A percentile compares a stretch with the other conserved stretches of the same genome.
Conservation (phyloP, 2,113 vertebrate genomes). For the Cettia cetti region DNA sequence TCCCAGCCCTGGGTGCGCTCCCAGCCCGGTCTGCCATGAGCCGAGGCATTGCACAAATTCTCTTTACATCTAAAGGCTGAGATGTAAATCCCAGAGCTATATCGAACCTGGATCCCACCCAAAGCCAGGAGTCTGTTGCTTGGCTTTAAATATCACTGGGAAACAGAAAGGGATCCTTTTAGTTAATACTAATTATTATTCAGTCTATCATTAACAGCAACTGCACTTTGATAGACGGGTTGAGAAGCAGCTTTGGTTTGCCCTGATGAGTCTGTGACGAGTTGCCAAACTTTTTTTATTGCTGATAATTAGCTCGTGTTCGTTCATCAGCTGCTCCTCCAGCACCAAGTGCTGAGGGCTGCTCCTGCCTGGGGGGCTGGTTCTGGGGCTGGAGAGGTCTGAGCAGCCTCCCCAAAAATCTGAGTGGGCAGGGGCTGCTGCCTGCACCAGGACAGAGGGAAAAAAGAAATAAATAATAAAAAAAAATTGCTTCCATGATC, state of each 20-base stretch:
- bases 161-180: background rate
- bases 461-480: background rate
- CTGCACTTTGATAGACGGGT: background rate
- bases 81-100: background rate
- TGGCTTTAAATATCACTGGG: background rate
- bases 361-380: background rate
- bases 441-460: background rate
- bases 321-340: background rate
- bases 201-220: slow-evolving; percentile 19
- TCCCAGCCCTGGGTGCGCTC: accelerated
- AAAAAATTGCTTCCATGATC: background rate
- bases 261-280: background rate
- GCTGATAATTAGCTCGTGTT: slow-evolving; percentile 16
- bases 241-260: background rate
- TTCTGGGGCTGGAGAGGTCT: background rate
- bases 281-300: slow-evolving; percentile 43
- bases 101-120: background rate
- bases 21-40: background rate
- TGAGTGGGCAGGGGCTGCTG: background rate
- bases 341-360: background rate
- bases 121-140: background rate
- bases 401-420: background rate
- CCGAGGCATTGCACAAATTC: background rate
- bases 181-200: slow-evolving; percentile 14
- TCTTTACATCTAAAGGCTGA: background rate